Conservation (phyloP, 1,140 invertebrate genomes). For the Chironomus striatipennis region DNA sequence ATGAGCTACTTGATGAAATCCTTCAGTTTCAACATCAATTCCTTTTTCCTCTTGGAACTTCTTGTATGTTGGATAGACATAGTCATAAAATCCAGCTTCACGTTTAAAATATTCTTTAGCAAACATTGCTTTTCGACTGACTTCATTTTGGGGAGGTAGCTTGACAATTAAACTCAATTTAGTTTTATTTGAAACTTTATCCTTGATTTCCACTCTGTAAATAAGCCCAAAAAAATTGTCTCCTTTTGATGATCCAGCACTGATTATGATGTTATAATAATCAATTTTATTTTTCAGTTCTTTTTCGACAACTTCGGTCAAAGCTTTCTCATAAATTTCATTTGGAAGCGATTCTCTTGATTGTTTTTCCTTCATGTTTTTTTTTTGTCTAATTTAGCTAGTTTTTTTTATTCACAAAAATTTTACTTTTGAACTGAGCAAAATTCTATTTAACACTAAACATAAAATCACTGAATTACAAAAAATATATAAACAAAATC, state of each 20-base stretch:
- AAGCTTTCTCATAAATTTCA: not conserved
- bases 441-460: no score
- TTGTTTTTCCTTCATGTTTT: no score
- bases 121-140: constrained; percentile 29
- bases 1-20: constrained; percentile 36
- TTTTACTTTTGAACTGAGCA: no score
- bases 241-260: constrained; percentile 33
- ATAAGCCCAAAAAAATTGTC: constrained; percentile 39
- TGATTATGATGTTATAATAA: not conserved
- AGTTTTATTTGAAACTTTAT: not conserved
- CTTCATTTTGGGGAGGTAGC: constrained; percentile 32
- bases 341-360: not conserved
- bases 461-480: no score
- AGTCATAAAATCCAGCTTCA: constrained; percentile 35
- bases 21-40: constrained; percentile 29
- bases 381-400: no score
- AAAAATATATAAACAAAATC: no score
- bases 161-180: constrained; percentile 32
- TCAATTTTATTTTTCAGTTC: not conserved
- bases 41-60: constrained; percentile 34
- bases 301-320: not conserved
- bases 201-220: constrained; percentile 30
- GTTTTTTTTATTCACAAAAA: no score
- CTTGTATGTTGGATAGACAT: constrained; percentile 34
- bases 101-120: no score